phyloP scores from a whole-genome alignment of 2,797 vertebrate genomes.

The Spea hammondii region DNA sequence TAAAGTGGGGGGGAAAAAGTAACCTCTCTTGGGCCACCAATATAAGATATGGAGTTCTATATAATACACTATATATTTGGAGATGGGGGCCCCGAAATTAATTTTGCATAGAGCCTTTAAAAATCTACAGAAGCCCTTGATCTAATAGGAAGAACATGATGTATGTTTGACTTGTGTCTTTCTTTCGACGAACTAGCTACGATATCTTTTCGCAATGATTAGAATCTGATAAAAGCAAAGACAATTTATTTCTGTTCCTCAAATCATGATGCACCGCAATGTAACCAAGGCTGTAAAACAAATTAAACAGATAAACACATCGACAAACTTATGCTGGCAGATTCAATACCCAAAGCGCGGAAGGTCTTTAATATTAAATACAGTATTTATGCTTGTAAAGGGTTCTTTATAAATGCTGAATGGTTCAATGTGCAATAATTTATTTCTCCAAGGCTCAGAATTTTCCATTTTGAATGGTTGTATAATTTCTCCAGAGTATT shows the following conservation, averaged over 20 bases:
- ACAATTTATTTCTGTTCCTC: conserved; percentile 17
- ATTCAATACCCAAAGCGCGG: conserved; percentile 10
- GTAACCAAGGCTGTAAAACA: conserved; percentile 38
- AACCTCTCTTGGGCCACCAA: too few relatives aligned
- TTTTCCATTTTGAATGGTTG: neutral
- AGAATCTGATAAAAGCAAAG: conserved; percentile 30
- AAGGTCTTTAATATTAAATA: neutral
- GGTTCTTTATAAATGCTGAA: neutral
- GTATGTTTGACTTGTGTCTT: neutral
- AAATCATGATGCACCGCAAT: conserved; percentile 23
- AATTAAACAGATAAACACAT: conserved; percentile 2
- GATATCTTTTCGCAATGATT: neutral
- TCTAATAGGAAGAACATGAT: too few relatives aligned
- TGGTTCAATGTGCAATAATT: neutral
- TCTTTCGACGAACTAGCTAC: neutral
- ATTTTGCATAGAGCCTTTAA: too few relatives aligned
- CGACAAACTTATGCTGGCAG: conserved; percentile 14
- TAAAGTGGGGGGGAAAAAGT: too few relatives aligned
- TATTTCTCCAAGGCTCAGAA: neutral
- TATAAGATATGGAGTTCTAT: too few relatives aligned
- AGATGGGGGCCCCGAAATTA: too few relatives aligned
- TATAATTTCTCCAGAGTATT: neutral
- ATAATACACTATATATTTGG: too few relatives aligned
- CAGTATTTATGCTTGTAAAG: neutral
- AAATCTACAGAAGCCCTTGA: too few relatives aligned